These are phyloP conservation scores for Nyctibius grandis DNA, from an alignment of 2,797 vertebrate genomes.

Conservation along the genomic window DNA sequence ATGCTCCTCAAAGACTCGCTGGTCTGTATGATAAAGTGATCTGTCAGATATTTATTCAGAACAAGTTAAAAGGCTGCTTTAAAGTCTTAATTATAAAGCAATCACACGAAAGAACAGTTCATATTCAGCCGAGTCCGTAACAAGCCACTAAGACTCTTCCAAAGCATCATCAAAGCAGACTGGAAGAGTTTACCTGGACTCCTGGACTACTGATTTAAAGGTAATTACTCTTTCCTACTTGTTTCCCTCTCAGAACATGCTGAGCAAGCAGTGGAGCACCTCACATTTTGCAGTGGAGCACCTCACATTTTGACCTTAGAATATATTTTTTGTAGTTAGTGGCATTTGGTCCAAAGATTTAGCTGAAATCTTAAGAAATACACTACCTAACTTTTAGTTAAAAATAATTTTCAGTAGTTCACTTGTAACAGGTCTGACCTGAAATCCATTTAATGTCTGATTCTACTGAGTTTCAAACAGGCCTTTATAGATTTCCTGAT, in stretches of 20 bases:
- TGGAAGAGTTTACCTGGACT: neutral
- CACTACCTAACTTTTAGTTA: neutral
- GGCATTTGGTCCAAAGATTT: neutral
- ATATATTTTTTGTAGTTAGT: neutral
- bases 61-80: neutral
- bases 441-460: neutral
- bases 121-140: neutral
- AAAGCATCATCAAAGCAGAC: neutral
- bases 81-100: neutral
- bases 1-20: neutral
- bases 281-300: neutral
- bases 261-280: neutral
- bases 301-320: neutral
- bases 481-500: neutral
- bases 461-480: neutral
- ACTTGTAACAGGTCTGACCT: neutral
- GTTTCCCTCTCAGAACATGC: neutral
- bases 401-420: neutral
- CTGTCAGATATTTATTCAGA: neutral
- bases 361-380: neutral
- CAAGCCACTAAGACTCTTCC: neutral
- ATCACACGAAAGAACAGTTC: neutral
- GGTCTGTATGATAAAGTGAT: neutral
- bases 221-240: neutral
- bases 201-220: neutral